Conservation (phyloP, 2,888 invertebrate genomes). For the Sialis fuliginosa region DNA sequence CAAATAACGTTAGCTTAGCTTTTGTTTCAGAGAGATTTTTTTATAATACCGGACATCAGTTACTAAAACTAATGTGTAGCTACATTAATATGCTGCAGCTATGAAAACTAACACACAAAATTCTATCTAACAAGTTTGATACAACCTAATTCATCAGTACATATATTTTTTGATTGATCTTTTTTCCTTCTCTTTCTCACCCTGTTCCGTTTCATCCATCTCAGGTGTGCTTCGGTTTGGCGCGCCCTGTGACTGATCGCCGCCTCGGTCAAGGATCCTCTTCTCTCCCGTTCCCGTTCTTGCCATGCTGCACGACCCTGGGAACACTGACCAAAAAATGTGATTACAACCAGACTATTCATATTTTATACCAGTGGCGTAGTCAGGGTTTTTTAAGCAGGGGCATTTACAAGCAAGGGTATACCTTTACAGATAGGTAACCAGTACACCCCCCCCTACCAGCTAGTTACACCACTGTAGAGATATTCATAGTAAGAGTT, state of each 20-base stretch:
- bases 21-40: too few relatives aligned
- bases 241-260: slow-evolving; percentile 39
- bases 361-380: too few relatives aligned
- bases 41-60: too few relatives aligned
- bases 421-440: too few relatives aligned
- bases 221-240: slow-evolving; percentile 43
- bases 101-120: neutral
- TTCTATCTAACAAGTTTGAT: neutral
- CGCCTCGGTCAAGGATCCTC: slow-evolving; percentile 51
- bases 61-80: neutral
- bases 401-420: too few relatives aligned
- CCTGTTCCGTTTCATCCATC: slow-evolving; percentile 79
- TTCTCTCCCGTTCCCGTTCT: slow-evolving; percentile 38
- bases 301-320: slow-evolving; percentile 74
- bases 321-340: slow-evolving; percentile 41
- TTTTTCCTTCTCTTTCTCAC: slow-evolving; percentile 25
- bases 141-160: slow-evolving; percentile 13
- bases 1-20: too few relatives aligned
- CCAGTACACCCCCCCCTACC: too few relatives aligned
- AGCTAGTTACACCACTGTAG: too few relatives aligned
- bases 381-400: too few relatives aligned
- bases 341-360: too few relatives aligned
- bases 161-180: too few relatives aligned
- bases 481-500: too few relatives aligned
- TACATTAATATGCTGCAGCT: neutral